Conservation (phyloP, 2,113 vertebrate genomes). For the Trematocara macrostoma region DNA sequence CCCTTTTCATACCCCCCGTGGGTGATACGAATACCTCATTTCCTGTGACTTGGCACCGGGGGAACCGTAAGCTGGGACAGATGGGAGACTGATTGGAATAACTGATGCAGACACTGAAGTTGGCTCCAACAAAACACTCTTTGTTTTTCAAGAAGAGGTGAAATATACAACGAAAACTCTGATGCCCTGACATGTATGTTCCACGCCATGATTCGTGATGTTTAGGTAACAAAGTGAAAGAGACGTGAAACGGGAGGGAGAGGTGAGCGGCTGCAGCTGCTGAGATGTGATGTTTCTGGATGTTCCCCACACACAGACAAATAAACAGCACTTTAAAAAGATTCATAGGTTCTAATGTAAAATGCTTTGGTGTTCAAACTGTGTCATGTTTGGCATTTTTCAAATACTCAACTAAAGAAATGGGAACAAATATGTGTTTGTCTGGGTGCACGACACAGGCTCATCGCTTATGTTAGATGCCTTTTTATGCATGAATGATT, state of each 20-base stretch:
- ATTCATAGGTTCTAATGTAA: neutral
- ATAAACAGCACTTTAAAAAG: slow-evolving; percentile 36
- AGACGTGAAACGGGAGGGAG: neutral
- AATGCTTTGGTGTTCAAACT: neutral
- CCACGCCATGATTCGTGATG: neutral
- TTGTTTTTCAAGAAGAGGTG: slow-evolving; percentile 60
- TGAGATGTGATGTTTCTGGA: slow-evolving; percentile 7
- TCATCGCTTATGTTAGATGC: neutral
- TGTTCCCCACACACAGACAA: slow-evolving; percentile 11
- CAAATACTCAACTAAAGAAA: neutral
- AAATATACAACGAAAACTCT: slow-evolving; percentile 45
- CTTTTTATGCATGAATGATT: neutral
- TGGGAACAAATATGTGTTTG: neutral
- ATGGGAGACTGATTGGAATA: slow-evolving; percentile 73
- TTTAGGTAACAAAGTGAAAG: neutral
- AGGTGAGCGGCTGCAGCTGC: neutral
- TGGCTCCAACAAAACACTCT: slow-evolving; percentile 59
- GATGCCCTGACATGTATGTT: neutral
- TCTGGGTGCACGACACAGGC: neutral
- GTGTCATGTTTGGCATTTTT: neutral
- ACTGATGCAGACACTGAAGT: slow-evolving; percentile 58
- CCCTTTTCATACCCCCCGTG: slow-evolving; percentile 62
- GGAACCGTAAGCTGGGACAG: slow-evolving; percentile 63
- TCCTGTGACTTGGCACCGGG: slow-evolving; percentile 64
- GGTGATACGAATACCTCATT: slow-evolving; percentile 76